Conservation (phyloP, 1,140 invertebrate species). For the Cydia pomonella region DNA sequence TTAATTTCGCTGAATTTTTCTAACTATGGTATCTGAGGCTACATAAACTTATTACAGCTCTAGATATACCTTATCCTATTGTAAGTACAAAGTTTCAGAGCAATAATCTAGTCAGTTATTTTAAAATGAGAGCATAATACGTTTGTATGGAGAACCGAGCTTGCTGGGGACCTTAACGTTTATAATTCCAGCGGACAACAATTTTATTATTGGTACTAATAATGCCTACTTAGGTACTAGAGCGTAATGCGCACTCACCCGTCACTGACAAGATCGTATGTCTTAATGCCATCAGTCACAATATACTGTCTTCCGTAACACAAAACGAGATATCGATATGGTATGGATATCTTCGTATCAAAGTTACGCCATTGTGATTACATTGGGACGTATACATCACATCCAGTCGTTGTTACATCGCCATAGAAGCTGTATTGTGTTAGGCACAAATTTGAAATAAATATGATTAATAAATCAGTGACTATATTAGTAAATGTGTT, state of each 20-base stretch:
- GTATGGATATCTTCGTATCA: constrained; percentile 31
- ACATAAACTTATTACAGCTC: too few relatives aligned
- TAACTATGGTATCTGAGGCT: too few relatives aligned
- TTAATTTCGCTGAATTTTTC: too few relatives aligned
- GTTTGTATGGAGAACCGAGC: too few relatives aligned
- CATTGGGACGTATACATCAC: not conserved
- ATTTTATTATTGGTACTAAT: not conserved
- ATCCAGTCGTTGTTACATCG: constrained; percentile 18
- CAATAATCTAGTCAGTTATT: too few relatives aligned
- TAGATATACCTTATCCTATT: too few relatives aligned
- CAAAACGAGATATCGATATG: constrained; percentile 28
- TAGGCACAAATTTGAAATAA: not conserved
- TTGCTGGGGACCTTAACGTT: too few relatives aligned
- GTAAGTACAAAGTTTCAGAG: too few relatives aligned
- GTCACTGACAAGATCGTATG: constrained; percentile 24
- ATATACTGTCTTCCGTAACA: constrained; percentile 31
- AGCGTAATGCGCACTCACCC: constrained; percentile 16
- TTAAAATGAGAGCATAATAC: too few relatives aligned
- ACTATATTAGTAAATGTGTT: too few relatives aligned
- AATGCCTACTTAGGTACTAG: not conserved
- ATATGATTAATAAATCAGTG: not conserved
- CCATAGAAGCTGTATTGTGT: not conserved
- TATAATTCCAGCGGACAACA: too few relatives aligned
- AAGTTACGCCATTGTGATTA: constrained; percentile 29
- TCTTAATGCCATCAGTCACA: constrained; percentile 22